phyloP scores from a whole-genome alignment of 2,797 vertebrate species.

The Tenualosa ilisha region DNA sequence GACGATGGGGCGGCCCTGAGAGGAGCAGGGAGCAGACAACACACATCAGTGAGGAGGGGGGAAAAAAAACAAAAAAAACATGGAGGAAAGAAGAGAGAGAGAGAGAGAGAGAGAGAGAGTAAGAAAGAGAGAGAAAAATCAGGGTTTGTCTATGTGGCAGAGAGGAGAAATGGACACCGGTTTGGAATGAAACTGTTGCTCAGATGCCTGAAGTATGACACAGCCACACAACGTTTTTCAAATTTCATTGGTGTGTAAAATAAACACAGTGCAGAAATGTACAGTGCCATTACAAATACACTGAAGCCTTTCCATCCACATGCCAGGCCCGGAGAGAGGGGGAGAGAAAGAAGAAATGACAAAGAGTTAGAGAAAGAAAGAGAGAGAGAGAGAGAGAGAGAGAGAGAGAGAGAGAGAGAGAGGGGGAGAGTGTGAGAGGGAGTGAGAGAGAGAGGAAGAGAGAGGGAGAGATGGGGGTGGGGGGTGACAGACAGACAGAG shows the following conservation, averaged over 20 bases:
- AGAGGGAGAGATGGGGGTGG: neutral
- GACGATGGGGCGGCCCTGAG: conserved; percentile 91
- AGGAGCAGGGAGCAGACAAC: conserved; percentile 25
- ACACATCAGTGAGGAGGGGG: neutral
- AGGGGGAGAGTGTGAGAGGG: neutral
- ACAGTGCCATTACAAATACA: neutral
- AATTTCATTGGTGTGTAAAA: conserved; percentile 2
- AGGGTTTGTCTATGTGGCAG: conserved; percentile 13
- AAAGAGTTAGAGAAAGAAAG: neutral
- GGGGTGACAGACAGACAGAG: neutral
- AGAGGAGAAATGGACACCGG: neutral
- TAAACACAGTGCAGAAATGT: neutral
- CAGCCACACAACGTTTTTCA: neutral
- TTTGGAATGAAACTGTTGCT: neutral
- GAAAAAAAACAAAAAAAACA: neutral
- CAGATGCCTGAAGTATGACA: conserved; percentile 1
- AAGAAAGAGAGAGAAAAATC: neutral
- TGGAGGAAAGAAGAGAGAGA: neutral
- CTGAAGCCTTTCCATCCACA: neutral
- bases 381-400: neutral
- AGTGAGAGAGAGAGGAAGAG: neutral
- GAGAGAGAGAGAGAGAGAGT: neutral
- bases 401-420: neutral
- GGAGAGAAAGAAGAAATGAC: neutral
- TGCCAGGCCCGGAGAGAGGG: neutral